These are phyloP conservation scores for Streptopelia turtur DNA, from an alignment of 2,797 vertebrate genomes.

Conservation along the genomic window DNA sequence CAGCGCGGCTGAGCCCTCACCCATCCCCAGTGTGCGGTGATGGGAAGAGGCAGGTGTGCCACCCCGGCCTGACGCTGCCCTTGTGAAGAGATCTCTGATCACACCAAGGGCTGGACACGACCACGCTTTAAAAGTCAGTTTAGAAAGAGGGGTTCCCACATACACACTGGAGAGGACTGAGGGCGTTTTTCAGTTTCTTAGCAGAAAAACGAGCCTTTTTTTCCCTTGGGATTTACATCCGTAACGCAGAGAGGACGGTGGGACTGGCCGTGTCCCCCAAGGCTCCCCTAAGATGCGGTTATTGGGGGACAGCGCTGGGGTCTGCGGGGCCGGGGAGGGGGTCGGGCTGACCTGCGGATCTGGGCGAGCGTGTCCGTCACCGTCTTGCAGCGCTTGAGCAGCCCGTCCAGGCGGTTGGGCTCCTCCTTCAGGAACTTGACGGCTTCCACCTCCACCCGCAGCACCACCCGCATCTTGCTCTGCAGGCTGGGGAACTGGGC, in stretches of 20 bases:
- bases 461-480: slow-evolving; percentile 98
- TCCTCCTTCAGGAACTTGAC: slow-evolving; percentile 99
- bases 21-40: neutral
- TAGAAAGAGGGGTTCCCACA: neutral
- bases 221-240: neutral
- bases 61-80: neutral
- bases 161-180: rapidly evolving
- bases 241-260: rapidly evolving
- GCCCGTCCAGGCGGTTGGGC: slow-evolving; percentile 91
- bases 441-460: slow-evolving; percentile 95
- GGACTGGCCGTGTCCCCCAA: too few species aligned
- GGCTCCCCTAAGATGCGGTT: too few species aligned
- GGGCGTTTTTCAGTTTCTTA: neutral
- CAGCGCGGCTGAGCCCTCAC: neutral
- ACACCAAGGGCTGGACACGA: rapidly evolving
- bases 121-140: rapidly evolving
- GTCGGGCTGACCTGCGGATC: slow-evolving; percentile 83
- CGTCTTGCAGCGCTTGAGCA: slow-evolving; percentile 93
- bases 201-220: neutral
- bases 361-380: slow-evolving; percentile 91
- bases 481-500: slow-evolving; percentile 97
- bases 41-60: neutral
- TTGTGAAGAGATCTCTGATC: neutral
- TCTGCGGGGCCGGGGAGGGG: rapidly evolving
- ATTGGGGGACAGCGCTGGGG: neutral